Percentiles rank a stretch among this genome's conserved stretches.
Conservation (phyloP, 2,888 invertebrate species). For the Digitonthophagus gazella region DNA sequence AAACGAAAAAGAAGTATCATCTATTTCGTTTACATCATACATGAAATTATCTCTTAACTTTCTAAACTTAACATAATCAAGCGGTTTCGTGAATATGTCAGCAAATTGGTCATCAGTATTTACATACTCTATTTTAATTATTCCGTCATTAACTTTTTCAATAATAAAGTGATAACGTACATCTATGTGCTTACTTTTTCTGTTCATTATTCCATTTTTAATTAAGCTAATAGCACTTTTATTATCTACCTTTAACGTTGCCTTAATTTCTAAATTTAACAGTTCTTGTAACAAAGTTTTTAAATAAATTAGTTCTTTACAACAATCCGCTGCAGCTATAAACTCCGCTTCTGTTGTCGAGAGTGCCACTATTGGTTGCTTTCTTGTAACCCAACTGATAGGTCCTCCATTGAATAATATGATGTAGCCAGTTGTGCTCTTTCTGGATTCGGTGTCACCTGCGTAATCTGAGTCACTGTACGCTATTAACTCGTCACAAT, state of each 20-base stretch:
- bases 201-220: slow-evolving; percentile 20
- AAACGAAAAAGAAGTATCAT: background rate
- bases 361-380: slow-evolving; percentile 19
- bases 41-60: background rate
- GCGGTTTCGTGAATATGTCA: slow-evolving; percentile 29
- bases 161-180: slow-evolving; percentile 28
- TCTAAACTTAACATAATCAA: slow-evolving; percentile 8
- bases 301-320: slow-evolving; percentile 15
- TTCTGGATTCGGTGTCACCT: slow-evolving; percentile 26
- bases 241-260: slow-evolving; percentile 26
- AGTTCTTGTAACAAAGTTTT: slow-evolving; percentile 18
- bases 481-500: background rate
- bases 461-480: slow-evolving; percentile 22
- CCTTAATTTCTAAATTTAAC: background rate
- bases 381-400: slow-evolving; percentile 15
- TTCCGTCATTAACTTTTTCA: slow-evolving; percentile 25
- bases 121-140: slow-evolving; percentile 25
- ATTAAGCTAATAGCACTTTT: slow-evolving; percentile 30
- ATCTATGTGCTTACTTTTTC: slow-evolving; percentile 30
- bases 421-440: slow-evolving; percentile 27
- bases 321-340: slow-evolving; percentile 12
- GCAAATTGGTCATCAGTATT: slow-evolving; percentile 24
- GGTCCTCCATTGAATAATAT: slow-evolving; percentile 17
- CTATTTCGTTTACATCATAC: background rate
- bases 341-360: slow-evolving; percentile 29